These are phyloP conservation scores for Drosophila mauritiana DNA, from an alignment of 1,140 invertebrate genomes.

Conservation along the genomic window DNA sequence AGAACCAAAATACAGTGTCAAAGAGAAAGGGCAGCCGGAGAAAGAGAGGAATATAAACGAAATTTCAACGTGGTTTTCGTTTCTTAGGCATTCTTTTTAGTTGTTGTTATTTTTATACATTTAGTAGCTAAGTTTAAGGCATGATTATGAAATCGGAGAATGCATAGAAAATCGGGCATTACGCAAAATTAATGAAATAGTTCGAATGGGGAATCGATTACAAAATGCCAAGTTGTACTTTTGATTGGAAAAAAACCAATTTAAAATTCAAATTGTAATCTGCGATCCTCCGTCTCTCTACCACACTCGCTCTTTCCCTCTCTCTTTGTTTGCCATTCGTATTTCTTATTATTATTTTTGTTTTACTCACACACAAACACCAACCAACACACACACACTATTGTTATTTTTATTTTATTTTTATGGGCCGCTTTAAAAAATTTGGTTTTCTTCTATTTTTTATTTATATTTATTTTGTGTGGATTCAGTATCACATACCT, in stretches of 20 bases:
- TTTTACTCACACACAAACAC: constrained; percentile 22
- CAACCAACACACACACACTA: not conserved
- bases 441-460: constrained; percentile 26
- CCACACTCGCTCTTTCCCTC: constrained; percentile 4
- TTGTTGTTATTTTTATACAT: constrained; percentile 52
- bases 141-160: constrained; percentile 58
- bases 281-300: constrained; percentile 19
- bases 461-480: constrained; percentile 17
- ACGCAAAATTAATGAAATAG: constrained; percentile 19
- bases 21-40: constrained; percentile 6
- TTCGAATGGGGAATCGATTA: not conserved
- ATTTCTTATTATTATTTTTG: constrained; percentile 38
- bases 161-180: constrained; percentile 16
- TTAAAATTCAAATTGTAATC: constrained; percentile 29
- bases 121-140: constrained; percentile 48
- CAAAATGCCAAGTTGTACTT: constrained; percentile 18
- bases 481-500: constrained; percentile 39
- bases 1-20: constrained; percentile 12
- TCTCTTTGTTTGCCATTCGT: constrained; percentile 29
- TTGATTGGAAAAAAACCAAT: constrained; percentile 41
- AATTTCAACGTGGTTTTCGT: constrained; percentile 71
- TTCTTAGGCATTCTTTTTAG: constrained; percentile 17
- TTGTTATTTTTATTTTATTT: constrained; percentile 13
- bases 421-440: constrained; percentile 4
- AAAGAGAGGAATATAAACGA: constrained; percentile 4